These are phyloP conservation scores for Helicoverpa assulta DNA, from an alignment of 2,888 invertebrate genomes.

Conservation along the genomic window DNA sequence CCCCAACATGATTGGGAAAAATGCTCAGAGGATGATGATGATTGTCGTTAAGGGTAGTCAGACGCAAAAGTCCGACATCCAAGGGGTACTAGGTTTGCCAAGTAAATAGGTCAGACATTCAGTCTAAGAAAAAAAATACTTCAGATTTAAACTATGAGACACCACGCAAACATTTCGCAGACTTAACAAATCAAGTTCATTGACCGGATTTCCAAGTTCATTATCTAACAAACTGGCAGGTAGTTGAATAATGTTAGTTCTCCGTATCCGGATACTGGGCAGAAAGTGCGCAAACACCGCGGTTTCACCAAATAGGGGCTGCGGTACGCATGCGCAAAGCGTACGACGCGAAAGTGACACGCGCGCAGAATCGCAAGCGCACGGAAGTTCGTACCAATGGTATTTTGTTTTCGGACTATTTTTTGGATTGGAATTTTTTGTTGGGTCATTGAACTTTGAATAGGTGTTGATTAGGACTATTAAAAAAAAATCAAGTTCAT, in stretches of 20 bases:
- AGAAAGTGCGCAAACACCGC: constrained; percentile 82
- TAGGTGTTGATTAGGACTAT: not conserved
- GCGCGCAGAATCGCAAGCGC: constrained; percentile 73
- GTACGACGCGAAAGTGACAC: constrained; percentile 77
- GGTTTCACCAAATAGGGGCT: constrained; percentile 82
- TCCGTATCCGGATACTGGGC: constrained; percentile 79
- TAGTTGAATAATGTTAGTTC: constrained; percentile 64
- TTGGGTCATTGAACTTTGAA: not conserved
- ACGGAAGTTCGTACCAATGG: constrained; percentile 64
- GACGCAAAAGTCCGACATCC: too few relatives aligned
- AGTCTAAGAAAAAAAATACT: too few relatives aligned
- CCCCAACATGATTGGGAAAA: too few relatives aligned
- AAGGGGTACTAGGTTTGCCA: too few relatives aligned
- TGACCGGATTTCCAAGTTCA: constrained; percentile 58
- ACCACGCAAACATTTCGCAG: too few relatives aligned
- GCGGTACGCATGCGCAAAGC: constrained; percentile 77
- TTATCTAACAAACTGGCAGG: constrained; percentile 64
- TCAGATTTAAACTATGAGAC: too few relatives aligned
- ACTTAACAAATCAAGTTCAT: constrained; percentile 53
- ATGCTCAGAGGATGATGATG: too few relatives aligned
- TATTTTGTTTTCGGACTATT: constrained; percentile 53
- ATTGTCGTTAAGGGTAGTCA: too few relatives aligned
- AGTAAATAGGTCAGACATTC: too few relatives aligned
- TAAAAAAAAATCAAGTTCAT: too few relatives aligned
- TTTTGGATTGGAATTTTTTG: not conserved